phyloP scores from a whole-genome alignment of 2,797 vertebrate species.

The Lerista edwardsae region DNA sequence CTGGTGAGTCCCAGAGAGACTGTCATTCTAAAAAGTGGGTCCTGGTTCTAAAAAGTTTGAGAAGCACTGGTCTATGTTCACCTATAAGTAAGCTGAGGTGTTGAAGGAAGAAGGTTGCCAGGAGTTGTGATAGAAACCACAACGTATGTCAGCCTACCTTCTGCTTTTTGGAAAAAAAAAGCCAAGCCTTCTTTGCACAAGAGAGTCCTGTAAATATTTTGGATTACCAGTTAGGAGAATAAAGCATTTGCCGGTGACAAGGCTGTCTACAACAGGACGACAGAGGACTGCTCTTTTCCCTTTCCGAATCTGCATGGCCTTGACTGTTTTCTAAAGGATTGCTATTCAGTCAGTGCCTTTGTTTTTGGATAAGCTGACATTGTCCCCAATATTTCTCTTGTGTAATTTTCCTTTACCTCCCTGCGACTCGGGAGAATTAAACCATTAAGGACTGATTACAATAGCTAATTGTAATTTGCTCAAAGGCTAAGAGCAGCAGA shows the following conservation, averaged over 20 bases:
- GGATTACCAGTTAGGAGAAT: constrained; percentile 63
- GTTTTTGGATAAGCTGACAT: constrained; percentile 63
- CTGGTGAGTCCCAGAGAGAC: too few relatives aligned
- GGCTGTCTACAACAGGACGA: constrained; percentile 20
- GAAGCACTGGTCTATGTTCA: neutral
- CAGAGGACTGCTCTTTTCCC: constrained; percentile 14
- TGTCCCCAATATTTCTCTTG: constrained; percentile 61
- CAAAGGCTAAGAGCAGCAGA: constrained; percentile 65
- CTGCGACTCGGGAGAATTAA: constrained; percentile 61
- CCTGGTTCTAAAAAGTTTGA: too few relatives aligned
- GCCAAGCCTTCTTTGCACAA: constrained; percentile 23
- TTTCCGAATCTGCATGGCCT: constrained; percentile 34
- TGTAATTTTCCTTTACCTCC: constrained; percentile 61
- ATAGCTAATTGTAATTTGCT: constrained; percentile 74
- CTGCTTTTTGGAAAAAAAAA: constrained; percentile 21
- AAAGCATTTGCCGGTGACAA: constrained; percentile 44
- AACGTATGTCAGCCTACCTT: neutral
- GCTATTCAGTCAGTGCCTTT: constrained; percentile 55
- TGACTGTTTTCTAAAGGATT: constrained; percentile 44
- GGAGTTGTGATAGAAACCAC: constrained; percentile 3
- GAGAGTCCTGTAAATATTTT: constrained; percentile 52
- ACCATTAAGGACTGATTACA: constrained; percentile 73
- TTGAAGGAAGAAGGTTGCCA: neutral
- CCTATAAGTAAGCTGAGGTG: constrained; percentile 6
- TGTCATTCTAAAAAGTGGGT: too few relatives aligned